These are phyloP conservation scores for Drosophila asahinai DNA, from an alignment of 1,140 invertebrate species.

Conservation along the genomic window DNA sequence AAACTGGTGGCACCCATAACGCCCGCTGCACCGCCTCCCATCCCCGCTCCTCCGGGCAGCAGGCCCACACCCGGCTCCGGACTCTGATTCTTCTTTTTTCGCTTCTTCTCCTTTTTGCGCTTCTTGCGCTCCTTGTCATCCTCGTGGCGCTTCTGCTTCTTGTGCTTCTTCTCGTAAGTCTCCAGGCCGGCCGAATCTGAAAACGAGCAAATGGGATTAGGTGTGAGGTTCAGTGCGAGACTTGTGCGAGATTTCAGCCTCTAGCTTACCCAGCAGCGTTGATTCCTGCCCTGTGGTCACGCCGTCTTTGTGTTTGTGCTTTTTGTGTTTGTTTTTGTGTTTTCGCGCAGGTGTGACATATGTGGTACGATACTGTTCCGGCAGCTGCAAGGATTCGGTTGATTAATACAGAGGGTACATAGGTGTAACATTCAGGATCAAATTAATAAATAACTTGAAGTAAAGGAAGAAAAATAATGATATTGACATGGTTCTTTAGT, in stretches of 20 bases:
- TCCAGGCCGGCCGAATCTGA: conserved; percentile 89
- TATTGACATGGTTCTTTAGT: background rate
- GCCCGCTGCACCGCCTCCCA: conserved; percentile 57
- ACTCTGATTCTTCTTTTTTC: conserved; percentile 97
- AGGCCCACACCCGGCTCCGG: conserved; percentile 90
- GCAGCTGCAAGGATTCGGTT: conserved; percentile 88
- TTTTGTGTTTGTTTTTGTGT: conserved; percentile 97
- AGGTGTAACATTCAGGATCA: too few relatives aligned
- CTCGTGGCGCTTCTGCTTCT: conserved; percentile 97
- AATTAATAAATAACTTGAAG: background rate
- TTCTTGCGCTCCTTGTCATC: conserved; percentile 97
- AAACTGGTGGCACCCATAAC: conserved; percentile 64
- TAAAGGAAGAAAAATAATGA: background rate
- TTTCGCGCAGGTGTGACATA: conserved; percentile 96
- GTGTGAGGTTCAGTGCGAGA: too few relatives aligned
- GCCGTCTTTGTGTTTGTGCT: conserved; percentile 96
- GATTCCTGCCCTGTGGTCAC: conserved; percentile 89
- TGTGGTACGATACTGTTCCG: conserved; percentile 97
- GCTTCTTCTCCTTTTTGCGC: conserved; percentile 97
- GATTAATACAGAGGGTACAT: conserved; percentile 1
- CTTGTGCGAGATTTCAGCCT: background rate
- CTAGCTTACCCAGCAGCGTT: conserved; percentile 86
- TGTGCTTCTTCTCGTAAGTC: conserved; percentile 97
- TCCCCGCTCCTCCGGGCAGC: conserved; percentile 51
- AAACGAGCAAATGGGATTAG: conserved; percentile 9